Base-by-base conservation (phyloP, 2,888 invertebrate genomes). In the Crioceris asparagi region DNA sequence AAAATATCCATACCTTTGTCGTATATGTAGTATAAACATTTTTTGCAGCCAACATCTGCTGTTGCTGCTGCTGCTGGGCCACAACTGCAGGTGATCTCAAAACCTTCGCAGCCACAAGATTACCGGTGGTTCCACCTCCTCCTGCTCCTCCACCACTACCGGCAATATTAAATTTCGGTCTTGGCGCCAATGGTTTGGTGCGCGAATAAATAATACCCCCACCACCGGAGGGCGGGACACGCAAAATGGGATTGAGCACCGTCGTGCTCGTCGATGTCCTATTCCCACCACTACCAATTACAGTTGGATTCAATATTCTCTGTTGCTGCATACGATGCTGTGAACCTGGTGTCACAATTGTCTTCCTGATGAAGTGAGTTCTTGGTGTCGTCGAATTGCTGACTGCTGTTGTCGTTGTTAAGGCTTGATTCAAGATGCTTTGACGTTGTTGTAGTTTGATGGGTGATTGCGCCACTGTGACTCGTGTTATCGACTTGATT, bases 171-270 rank as follows among this genome's bases (percentile, higher is more conserved):
- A n/a, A n/a, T 15, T 15, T 27, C 11, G 6, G 27, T 10, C 15
- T 27, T 12, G 27, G 27, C 3, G 27, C 27, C 27, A 14, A 15
- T 7, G 27, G 27, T 11, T 15, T 5, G 4, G 27, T 27, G 5
- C 27, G 12, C 2, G 27, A 14, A 12, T 27, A 27, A 5, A 15
- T 27, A 2, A 14, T 12, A 12, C 15, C 14, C 6, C 11, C 26
- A 25, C 27, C 27, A 2, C 6, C 12, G 11, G 27, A 12, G 4
- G 27, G 27, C 11, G 14, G 12, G 27, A 27, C 27, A n/a, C n/a
- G n/a, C n/a, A n/a, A n/a, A 40, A 32, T 42, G 39, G 21, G 39
- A 38, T 30, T 46, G 39, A 12, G 40, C 40, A 25, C 40, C 40
- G 29, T 15, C 27, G 15, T 32, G 40, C 7, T 30, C 23, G 12